Base-by-base conservation (phyloP, 2,888 invertebrate genomes). In the Drosophila acutilabella region DNA sequence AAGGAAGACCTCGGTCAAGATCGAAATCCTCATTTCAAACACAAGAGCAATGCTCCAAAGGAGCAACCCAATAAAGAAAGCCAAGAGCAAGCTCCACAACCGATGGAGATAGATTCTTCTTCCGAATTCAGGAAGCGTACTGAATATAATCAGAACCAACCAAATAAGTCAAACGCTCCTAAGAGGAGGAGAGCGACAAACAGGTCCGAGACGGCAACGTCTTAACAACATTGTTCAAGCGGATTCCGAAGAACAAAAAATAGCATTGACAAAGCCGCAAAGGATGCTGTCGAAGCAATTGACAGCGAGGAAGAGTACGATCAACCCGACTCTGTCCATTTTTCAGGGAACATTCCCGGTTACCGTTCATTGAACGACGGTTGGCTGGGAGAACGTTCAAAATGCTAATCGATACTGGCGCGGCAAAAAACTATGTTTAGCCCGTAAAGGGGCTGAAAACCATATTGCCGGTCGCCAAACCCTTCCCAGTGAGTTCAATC, bases 1-100 rank as follows among this genome's bases (percentile, higher is more conserved):
- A 33, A 33, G 33, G 33, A 33, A 33, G 33, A 33, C 33, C 33
- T 8, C 33, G 45, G 45, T 13, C 45, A 45, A 45, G 45, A 26
- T 33, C 6, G 33, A 33, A 33, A 33, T 5, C 11, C 33, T 33
- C 10, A 33, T 8, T 33, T 2, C 33, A 33, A 33, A 2, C 33
- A 8, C 33, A 33, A 33, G 10, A 33, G 4, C 2, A 5, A 23
- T 4, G 23, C 23, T 23, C 23, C 23, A 23, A 3, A 23, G 23
- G 23, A 23, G 23, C 23, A 23, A 23, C 23, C 23, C 2, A 23
- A 23, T 4, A 23, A 23, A 4, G 23, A 23, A 4, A 23, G 23
- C 23, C 23, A 23, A 23, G 23, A 3, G 33, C 33, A 33, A 33
- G 33, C 33, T 8, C 44, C 44, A 44, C 20, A 44, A 44, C 44